These are phyloP conservation scores for Ophion ellenae DNA, from an alignment of 2,888 invertebrate genomes.

Conservation along the genomic window DNA sequence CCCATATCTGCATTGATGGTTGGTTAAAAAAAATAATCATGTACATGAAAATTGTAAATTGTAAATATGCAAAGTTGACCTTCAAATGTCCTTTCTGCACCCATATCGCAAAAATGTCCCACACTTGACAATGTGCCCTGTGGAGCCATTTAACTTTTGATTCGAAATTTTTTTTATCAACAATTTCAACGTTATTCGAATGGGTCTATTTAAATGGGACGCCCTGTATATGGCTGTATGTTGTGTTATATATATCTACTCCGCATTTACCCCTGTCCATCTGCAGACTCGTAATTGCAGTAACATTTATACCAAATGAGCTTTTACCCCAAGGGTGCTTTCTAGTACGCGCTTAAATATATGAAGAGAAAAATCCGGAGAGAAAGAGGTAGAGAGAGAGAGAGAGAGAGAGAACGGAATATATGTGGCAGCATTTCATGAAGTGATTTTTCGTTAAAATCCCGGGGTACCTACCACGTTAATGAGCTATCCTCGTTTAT, in stretches of 20 bases:
- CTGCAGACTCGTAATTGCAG: slow-evolving; percentile 46
- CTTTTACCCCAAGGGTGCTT: slow-evolving; percentile 39
- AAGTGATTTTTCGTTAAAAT: slow-evolving; percentile 58
- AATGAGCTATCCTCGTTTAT: slow-evolving; percentile 48
- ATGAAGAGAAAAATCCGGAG: background rate
- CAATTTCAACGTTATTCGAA: background rate
- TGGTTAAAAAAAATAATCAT: no score
- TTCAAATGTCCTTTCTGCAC: background rate
- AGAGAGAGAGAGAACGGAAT: slow-evolving; percentile 23
- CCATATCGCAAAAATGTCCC: background rate
- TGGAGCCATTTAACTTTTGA: background rate
- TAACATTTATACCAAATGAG: slow-evolving; percentile 64
- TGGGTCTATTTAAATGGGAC: slow-evolving; percentile 63
- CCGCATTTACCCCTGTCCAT: slow-evolving; percentile 17
- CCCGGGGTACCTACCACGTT: slow-evolving; percentile 13
- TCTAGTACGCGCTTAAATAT: slow-evolving; percentile 41
- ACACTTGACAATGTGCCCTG: background rate
- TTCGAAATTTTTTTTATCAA: background rate
- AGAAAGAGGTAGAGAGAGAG: slow-evolving; percentile 6
- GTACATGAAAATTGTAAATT: no score
- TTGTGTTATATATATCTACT: slow-evolving; percentile 32
- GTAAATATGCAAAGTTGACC: no score
- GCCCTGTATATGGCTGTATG: slow-evolving; percentile 52
- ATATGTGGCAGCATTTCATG: slow-evolving; percentile 36
- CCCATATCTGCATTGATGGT: no score